phyloP scores from a whole-genome alignment of 1,140 invertebrate species.

The Elysia chlorotica region DNA sequence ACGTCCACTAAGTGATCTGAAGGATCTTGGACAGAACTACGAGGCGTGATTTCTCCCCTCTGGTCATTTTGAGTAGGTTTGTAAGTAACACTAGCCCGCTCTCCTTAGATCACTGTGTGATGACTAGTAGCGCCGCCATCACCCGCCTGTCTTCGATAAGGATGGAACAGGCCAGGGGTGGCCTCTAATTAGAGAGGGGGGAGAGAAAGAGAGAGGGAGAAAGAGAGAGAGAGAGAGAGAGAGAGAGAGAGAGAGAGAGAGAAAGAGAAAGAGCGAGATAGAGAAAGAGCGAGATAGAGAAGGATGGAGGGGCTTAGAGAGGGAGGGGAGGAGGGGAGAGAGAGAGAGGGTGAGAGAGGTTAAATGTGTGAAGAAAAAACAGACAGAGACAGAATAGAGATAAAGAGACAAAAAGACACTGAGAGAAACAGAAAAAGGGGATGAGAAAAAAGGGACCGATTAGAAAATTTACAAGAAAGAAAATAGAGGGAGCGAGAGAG shows the following conservation, averaged over 20 bases:
- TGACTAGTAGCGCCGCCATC: no score
- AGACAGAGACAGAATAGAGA: not conserved
- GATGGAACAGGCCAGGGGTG: no score
- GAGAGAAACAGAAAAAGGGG: not conserved
- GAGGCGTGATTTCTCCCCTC: no score
- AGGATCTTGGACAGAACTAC: no score
- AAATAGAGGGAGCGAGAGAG: not conserved
- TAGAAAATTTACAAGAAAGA: not conserved
- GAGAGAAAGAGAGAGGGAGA: constrained; percentile 1
- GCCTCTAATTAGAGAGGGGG: not conserved
- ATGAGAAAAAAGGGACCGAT: not conserved
- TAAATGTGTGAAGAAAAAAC: not conserved
- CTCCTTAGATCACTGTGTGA: no score
- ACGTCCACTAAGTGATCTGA: no score
- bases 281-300: not conserved
- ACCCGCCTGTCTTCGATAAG: no score
- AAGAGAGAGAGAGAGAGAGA: not conserved
- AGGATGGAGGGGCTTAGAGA: not conserved
- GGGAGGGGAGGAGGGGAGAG: not conserved
- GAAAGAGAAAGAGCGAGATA: not conserved
- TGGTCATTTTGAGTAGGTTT: no score
- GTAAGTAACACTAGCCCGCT: no score
- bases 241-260: not conserved
- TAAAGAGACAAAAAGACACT: not conserved
- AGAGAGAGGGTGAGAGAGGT: not conserved